These are phyloP conservation scores for Enteromius afrohamiltoni DNA, from an alignment of 2,797 vertebrate species.

Conservation along the genomic window DNA sequence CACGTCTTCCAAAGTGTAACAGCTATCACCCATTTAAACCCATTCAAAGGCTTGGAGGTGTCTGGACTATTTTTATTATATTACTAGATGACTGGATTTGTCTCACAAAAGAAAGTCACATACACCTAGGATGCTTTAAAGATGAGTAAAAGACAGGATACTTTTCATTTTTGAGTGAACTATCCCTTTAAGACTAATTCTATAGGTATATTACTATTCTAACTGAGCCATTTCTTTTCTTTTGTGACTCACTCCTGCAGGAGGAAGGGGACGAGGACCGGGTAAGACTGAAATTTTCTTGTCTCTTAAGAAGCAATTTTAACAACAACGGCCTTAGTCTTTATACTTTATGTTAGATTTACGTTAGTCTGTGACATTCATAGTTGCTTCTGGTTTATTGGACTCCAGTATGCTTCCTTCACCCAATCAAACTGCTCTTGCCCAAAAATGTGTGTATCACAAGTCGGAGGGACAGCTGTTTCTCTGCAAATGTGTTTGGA, in stretches of 20 bases:
- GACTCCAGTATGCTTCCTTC: neutral
- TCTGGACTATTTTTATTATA: too few species aligned
- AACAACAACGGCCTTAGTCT: conserved; percentile 14
- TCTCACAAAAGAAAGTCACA: too few species aligned
- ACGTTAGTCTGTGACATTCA: neutral
- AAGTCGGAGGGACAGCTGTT: neutral
- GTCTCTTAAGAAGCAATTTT: neutral
- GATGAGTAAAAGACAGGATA: too few species aligned
- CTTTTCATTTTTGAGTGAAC: too few species aligned
- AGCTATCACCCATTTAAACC: too few species aligned
- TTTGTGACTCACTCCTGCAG: conserved; percentile 53
- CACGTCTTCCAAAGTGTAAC: too few species aligned
- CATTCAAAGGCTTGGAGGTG: too few species aligned
- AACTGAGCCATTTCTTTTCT: neutral
- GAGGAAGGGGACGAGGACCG: conserved; percentile 65
- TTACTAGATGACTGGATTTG: too few species aligned
- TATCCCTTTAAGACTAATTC: too few species aligned
- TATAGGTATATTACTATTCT: neutral
- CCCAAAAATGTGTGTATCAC: neutral
- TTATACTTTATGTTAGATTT: neutral
- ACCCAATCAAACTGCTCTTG: neutral
- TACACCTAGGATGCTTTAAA: too few species aligned
- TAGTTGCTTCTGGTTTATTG: neutral
- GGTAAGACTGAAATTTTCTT: conserved; percentile 60
- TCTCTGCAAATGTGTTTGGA: neutral